A percentile compares a stretch with the other conserved stretches of the same genome.
These are phyloP conservation scores for Saturnia japonica DNA, from an alignment of 2,888 invertebrate species.

Conservation along the genomic window DNA sequence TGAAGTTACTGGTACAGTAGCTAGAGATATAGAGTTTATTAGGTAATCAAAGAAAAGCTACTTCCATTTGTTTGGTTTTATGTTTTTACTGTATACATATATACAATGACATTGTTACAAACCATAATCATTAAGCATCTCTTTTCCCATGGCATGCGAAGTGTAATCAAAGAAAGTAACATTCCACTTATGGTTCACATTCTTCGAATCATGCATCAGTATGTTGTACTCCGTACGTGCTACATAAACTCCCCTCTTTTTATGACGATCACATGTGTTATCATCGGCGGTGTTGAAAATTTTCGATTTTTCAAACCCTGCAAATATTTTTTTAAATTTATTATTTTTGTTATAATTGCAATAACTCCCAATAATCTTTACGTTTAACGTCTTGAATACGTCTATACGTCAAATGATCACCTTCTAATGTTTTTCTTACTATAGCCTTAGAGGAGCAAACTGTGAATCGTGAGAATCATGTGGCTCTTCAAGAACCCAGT, in stretches of 20 bases:
- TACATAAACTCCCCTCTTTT: slow-evolving; percentile 87
- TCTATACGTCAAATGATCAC: too few species aligned
- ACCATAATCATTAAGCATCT: slow-evolving; percentile 92
- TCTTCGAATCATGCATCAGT: slow-evolving; percentile 93
- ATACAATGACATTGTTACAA: slow-evolving; percentile 37
- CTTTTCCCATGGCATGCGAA: slow-evolving; percentile 89
- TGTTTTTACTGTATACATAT: neutral
- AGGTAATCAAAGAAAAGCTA: neutral
- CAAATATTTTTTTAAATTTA: neutral
- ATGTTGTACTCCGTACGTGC: slow-evolving; percentile 96
- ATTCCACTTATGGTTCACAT: slow-evolving; percentile 91
- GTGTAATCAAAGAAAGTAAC: slow-evolving; percentile 98
- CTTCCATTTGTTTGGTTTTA: neutral
- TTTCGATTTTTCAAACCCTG: slow-evolving; percentile 73
- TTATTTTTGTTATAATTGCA: too few species aligned
- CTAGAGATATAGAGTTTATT: too few species aligned
- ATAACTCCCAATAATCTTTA: neutral
- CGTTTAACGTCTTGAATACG: too few species aligned
- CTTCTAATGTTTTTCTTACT: too few species aligned
- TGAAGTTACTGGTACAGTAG: too few species aligned
- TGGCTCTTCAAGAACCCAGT: too few species aligned
- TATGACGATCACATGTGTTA: slow-evolving; percentile 87
- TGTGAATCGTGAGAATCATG: too few species aligned
- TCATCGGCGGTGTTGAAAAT: slow-evolving; percentile 73
- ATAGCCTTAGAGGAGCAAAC: too few species aligned